These are phyloP conservation scores for Pollenia griseotomentosa DNA, from an alignment of 2,888 invertebrate species.

Conservation along the genomic window DNA sequence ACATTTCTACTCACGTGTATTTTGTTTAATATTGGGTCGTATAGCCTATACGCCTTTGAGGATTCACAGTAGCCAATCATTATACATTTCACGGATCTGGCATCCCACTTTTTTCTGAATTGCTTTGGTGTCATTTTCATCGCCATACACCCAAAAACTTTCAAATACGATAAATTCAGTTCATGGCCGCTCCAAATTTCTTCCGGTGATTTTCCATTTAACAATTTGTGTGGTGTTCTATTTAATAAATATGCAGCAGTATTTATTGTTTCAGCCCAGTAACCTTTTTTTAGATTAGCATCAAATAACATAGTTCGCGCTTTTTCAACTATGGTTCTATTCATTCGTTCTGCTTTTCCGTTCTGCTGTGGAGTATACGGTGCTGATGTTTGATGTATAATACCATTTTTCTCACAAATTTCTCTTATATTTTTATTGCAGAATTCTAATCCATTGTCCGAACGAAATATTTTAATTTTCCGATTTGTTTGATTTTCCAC, in stretches of 20 bases:
- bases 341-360: no score
- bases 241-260: conserved; percentile 22
- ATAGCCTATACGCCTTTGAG: conserved; percentile 12
- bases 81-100: conserved; percentile 35
- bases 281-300: not conserved
- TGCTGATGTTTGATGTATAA: not conserved
- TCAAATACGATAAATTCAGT: conserved; percentile 21
- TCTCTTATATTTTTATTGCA: conserved; percentile 8
- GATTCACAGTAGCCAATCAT: conserved; percentile 17
- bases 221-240: conserved; percentile 3
- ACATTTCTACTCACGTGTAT: conserved; percentile 30
- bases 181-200: not conserved
- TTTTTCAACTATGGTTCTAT: conserved; percentile 36
- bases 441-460: no score
- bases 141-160: conserved; percentile 39
- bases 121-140: conserved; percentile 36
- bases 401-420: conserved; percentile 23
- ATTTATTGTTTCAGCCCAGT: not conserved
- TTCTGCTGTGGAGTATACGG: conserved; percentile 7
- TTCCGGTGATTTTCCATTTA: conserved; percentile 35
- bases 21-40: conserved; percentile 1
- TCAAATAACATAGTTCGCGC: conserved; percentile 27
- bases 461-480: no score
- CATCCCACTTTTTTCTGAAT: conserved; percentile 40
- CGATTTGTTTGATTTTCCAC: no score